phyloP scores from a whole-genome alignment of 2,797 vertebrate species.

The Sphenopsis melanotis region DNA sequence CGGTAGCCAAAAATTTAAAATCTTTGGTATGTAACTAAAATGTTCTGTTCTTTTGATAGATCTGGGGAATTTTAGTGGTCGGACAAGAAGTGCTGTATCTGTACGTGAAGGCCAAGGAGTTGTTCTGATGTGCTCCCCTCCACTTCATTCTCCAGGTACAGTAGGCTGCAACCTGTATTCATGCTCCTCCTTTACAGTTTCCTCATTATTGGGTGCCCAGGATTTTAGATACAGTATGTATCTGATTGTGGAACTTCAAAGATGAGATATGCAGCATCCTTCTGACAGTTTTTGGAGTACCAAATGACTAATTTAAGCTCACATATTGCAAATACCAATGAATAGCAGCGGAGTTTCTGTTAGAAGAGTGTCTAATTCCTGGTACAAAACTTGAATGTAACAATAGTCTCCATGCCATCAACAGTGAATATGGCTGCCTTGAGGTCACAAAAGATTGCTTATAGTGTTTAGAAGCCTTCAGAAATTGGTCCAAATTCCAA shows the following conservation, averaged over 20 bases:
- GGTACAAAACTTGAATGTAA: neutral
- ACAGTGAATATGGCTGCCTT: neutral
- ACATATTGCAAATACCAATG: neutral
- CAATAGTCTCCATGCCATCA: neutral
- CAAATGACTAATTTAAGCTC: neutral
- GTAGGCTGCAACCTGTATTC: neutral
- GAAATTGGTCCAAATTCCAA: neutral
- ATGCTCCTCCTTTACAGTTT: neutral
- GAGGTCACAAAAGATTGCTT: neutral
- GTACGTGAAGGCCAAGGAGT: constrained; percentile 96
- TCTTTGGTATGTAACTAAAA: constrained; percentile 26
- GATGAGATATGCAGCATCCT: neutral
- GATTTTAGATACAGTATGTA: neutral
- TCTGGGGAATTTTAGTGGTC: constrained; percentile 88
- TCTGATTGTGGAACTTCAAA: neutral
- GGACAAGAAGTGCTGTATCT: constrained; percentile 88
- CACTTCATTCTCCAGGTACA: constrained; percentile 92
- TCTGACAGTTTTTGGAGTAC: neutral
- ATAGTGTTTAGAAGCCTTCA: neutral
- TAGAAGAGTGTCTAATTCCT: neutral
- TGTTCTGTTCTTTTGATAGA: constrained; percentile 77
- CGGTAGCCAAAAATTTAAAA: neutral
- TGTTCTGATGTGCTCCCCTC: constrained; percentile 93
- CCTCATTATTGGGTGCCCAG: neutral
- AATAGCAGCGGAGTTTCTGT: neutral